Evolutionary conservation across 2,797 vertebrate species (phyloP), one percentile per base, ranked within the genome.

Genomic region (Borostomias antarcticus): DNA sequence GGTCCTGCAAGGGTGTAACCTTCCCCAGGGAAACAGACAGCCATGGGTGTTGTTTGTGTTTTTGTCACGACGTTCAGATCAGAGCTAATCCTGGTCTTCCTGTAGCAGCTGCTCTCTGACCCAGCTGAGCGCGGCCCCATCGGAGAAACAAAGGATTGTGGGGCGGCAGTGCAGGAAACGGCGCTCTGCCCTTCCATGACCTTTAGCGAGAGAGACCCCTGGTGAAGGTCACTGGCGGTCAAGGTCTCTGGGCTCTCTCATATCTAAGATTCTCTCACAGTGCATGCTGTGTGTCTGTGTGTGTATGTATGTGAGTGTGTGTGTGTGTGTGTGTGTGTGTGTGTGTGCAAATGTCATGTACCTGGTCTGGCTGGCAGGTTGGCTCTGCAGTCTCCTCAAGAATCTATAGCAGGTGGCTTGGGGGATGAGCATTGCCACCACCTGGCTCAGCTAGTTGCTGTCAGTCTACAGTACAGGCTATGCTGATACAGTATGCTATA

Each of bases 11-110:
- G 81, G 87, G 85, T 57, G 79, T 78, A 77, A 47, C 13, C 0
- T 15, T 54, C 56, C 56, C 48, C 71, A 57, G 54, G 66, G 70
- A 75, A 82, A 84, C 81, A 83, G 68, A 79, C 10, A 19, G 65
- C 69, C 81, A 73, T 13, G 29, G 9, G 10, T 53, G 29, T 7
- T 84, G 80, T 85, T 88, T 87, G 77, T 86, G 85, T 83, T 82
- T 74, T 80, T 86, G 88, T 86, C 76, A 63, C 40, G 61, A 21
- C 68, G 72, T 63, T 74, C 7, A 74, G 84, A 86, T 82, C 69
- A 17, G 9, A 62, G 78, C 72, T 87, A 87, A 86, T 85, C 84
- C 66, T 69, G 69, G 21, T 25, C 64, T 88, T 91, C 88, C 87
- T 86, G 85, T 76, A 23, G 50, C 54, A 67, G 73, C 71, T 74